Conservation (phyloP, 2,888 invertebrate genomes). For the Eupeodes latifasciatus region DNA sequence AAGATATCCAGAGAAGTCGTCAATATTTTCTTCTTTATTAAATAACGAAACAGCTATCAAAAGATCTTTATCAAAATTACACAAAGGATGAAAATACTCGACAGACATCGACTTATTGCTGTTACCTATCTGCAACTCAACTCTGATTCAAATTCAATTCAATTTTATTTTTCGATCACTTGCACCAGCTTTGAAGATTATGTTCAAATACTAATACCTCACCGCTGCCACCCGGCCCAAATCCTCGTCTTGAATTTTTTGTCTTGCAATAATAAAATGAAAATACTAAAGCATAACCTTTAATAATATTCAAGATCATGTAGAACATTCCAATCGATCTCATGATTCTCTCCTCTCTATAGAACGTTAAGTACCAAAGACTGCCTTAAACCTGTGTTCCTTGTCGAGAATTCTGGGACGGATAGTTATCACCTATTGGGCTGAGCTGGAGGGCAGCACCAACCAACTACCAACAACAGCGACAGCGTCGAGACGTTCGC, state of each 20-base stretch:
- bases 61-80: constrained; percentile 28
- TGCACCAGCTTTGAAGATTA: background rate
- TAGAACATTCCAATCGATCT: constrained; percentile 68
- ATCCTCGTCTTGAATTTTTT: constrained; percentile 19
- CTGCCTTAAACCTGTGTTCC: constrained; percentile 29
- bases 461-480: background rate
- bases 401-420: constrained; percentile 58
- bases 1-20: background rate
- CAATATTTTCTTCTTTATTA: background rate
- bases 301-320: constrained; percentile 64
- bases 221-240: background rate
- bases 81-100: constrained; percentile 10
- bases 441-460: constrained; percentile 32
- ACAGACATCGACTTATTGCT: background rate
- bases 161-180: constrained; percentile 2
- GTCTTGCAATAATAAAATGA: constrained; percentile 31
- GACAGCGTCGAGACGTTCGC: background rate
- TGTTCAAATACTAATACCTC: constrained; percentile 43
- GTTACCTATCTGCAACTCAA: background rate
- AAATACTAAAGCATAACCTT: constrained; percentile 7
- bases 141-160: constrained; percentile 25
- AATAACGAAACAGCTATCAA: background rate
- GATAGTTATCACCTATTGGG: constrained; percentile 69
- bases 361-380: background rate
- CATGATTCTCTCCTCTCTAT: constrained; percentile 36